Evolutionary conservation across 1,140 invertebrate species (phyloP).

Genomic region (Pomacea maculata): DNA sequence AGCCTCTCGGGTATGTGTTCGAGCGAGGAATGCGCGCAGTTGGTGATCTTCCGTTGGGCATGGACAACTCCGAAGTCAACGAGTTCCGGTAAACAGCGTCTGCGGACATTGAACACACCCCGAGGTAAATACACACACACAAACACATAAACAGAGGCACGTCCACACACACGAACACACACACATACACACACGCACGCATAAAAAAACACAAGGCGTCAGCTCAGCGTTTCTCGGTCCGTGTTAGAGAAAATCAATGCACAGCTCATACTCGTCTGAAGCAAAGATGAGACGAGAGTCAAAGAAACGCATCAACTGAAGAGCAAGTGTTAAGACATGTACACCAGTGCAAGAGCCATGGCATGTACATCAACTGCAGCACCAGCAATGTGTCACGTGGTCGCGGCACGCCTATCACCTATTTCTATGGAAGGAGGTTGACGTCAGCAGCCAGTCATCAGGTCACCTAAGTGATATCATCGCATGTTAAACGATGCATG

Average conservation of each 20-base stretch:
- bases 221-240: no score
- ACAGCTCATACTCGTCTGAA: background rate
- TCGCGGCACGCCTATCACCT: no score
- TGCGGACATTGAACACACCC: background rate
- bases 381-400: no score
- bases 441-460: no score
- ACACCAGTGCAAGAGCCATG: no score
- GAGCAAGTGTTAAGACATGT: no score
- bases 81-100: background rate
- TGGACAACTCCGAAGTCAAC: no score
- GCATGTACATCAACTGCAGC: no score
- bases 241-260: background rate
- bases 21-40: background rate
- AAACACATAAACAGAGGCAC: background rate
- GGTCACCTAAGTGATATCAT: no score
- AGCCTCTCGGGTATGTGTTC: background rate
- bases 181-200: background rate
- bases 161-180: slow-evolving; percentile 4
- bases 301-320: background rate
- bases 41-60: background rate
- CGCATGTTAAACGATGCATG: no score
- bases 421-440: no score
- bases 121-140: background rate
- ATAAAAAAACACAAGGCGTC: background rate
- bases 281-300: background rate